These are phyloP conservation scores for Arizona elegans DNA, from an alignment of 2,113 vertebrate species.

Conservation along the genomic window DNA sequence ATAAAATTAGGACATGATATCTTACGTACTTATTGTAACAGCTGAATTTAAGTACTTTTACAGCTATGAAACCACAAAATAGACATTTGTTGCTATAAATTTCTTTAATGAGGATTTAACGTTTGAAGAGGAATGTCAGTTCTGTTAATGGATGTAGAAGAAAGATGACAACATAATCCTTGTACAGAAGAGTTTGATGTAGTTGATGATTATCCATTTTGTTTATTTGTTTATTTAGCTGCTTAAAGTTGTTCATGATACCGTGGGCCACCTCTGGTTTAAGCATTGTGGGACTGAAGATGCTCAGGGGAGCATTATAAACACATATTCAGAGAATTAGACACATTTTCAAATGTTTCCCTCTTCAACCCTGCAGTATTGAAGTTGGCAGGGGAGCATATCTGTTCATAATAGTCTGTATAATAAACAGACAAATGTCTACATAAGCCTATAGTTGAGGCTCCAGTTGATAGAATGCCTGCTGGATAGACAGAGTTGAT, in stretches of 20 bases:
- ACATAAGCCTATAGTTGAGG: not conserved
- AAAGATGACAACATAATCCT: not conserved
- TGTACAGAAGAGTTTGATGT: not conserved
- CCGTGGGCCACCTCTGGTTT: not conserved
- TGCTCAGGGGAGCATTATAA: not conserved
- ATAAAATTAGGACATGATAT: not conserved
- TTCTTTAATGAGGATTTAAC: not conserved
- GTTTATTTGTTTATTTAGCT: not conserved
- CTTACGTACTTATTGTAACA: not conserved
- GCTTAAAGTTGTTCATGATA: not conserved
- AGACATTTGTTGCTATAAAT: not conserved
- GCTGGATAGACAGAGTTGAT: no score
- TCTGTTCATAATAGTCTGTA: not conserved
- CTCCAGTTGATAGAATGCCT: not conserved
- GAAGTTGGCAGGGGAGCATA: not conserved
- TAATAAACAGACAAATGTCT: not conserved
- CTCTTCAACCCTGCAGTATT: not conserved
- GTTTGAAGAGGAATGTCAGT: not conserved
- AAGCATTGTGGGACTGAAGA: not conserved
- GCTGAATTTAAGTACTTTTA: not conserved
- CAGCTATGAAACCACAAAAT: not conserved
- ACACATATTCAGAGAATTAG: not conserved
- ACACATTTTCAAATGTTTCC: not conserved
- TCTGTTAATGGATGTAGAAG: not conserved
- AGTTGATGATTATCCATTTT: not conserved